phyloP scores from a whole-genome alignment of 2,888 invertebrate genomes.

The Campaea margaritaria region DNA sequence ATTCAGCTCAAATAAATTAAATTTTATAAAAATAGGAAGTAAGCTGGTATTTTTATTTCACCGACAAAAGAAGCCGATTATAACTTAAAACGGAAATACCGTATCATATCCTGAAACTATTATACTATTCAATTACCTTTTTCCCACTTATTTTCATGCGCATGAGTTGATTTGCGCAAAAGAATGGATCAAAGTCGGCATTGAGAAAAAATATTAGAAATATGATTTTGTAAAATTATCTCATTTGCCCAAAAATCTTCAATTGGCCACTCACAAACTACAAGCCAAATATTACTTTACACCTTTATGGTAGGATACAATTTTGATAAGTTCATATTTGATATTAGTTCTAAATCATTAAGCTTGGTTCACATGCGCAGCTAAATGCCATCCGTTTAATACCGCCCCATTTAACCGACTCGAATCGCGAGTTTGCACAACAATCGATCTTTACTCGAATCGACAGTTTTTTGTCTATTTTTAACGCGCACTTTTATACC shows the following conservation, averaged over 20 bases:
- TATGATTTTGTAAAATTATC: constrained; percentile 36
- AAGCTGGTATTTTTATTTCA: constrained; percentile 49
- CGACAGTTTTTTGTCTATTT: constrained; percentile 78
- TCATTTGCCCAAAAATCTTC: constrained; percentile 30
- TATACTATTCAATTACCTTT: constrained; percentile 57
- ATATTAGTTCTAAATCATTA: constrained; percentile 78
- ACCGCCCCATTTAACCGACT: constrained; percentile 80
- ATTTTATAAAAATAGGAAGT: constrained; percentile 61
- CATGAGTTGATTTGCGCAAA: constrained; percentile 75
- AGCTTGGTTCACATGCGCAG: constrained; percentile 73
- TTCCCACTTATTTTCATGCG: constrained; percentile 64
- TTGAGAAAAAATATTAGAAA: constrained; percentile 47
- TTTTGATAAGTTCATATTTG: constrained; percentile 11
- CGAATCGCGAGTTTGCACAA: constrained; percentile 83
- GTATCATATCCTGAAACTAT: constrained; percentile 73
- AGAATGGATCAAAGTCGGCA: constrained; percentile 57
- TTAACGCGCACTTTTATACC: constrained; percentile 70
- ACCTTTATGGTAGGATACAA: neutral
- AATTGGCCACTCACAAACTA: constrained; percentile 12
- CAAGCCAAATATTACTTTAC: constrained; percentile 7
- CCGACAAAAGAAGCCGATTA: constrained; percentile 59
- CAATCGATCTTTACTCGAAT: constrained; percentile 80
- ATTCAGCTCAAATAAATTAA: neutral
- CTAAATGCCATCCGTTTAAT: constrained; percentile 64
- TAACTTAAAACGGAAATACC: constrained; percentile 73